These are phyloP conservation scores for Psilopsiagon aymara DNA, from an alignment of 2,113 vertebrate genomes.

Conservation along the genomic window DNA sequence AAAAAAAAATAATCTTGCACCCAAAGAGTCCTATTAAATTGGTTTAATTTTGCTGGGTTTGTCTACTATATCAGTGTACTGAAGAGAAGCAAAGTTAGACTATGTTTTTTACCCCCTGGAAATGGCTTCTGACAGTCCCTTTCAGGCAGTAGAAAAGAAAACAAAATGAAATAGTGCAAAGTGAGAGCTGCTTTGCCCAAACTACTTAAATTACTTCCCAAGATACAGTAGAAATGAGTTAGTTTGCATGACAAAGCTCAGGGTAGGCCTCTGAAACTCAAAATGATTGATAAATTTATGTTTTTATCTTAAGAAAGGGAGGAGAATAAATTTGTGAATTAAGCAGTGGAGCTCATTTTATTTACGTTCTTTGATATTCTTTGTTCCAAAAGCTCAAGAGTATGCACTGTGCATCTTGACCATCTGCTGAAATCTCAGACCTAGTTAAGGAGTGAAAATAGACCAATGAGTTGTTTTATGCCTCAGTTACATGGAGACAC, in stretches of 20 bases:
- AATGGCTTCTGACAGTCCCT: background rate
- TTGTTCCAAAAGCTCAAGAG: background rate
- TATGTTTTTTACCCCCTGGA: background rate
- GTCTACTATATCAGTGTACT: background rate
- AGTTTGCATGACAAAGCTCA: background rate
- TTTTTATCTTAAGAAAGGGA: background rate
- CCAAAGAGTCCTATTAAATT: background rate
- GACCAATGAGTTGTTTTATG: background rate
- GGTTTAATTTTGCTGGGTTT: background rate
- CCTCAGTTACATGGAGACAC: background rate
- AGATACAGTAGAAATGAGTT: background rate
- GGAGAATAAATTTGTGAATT: background rate
- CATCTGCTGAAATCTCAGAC: background rate
- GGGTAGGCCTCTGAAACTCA: background rate
- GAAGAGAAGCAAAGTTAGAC: background rate
- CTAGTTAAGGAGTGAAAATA: background rate
- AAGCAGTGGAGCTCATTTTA: background rate
- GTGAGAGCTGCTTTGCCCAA: background rate
- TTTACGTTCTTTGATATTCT: background rate
- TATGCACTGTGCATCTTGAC: background rate
- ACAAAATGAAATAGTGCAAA: background rate
- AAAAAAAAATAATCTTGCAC: background rate
- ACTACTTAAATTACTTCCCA: background rate
- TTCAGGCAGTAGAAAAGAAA: background rate
- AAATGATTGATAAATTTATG: background rate